Conservation (phyloP, 2,888 invertebrate genomes). For the Keiferia lycopersicella region DNA sequence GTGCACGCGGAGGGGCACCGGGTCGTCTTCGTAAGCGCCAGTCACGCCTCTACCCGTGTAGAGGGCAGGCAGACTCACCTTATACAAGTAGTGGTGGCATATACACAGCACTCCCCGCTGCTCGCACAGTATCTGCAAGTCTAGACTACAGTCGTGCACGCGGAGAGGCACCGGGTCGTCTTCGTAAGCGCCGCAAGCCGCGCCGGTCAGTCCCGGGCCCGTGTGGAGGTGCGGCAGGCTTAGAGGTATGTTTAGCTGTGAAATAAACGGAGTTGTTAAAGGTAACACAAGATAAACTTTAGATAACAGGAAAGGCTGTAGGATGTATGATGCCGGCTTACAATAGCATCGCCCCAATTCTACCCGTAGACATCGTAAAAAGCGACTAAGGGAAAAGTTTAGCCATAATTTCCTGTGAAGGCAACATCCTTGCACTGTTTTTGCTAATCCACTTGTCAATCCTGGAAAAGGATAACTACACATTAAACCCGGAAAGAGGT, state of each 20-base stretch:
- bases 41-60: slow-evolving; percentile 63
- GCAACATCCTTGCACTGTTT: too few relatives aligned
- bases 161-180: slow-evolving; percentile 90
- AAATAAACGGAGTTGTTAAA: background rate
- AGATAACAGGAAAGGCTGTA: too few relatives aligned
- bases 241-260: slow-evolving; percentile 92
- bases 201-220: slow-evolving; percentile 64
- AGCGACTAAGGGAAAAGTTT: too few relatives aligned
- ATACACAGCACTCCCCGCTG: slow-evolving; percentile 85
- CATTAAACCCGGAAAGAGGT: too few relatives aligned
- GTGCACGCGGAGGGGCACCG: too few relatives aligned
- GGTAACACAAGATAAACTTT: too few relatives aligned
- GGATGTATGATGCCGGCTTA: too few relatives aligned
- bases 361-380: too few relatives aligned
- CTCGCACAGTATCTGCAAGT: slow-evolving; percentile 89
- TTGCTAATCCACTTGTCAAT: too few relatives aligned
- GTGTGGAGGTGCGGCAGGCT: slow-evolving; percentile 87
- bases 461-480: too few relatives aligned
- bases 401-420: too few relatives aligned
- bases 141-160: slow-evolving; percentile 90
- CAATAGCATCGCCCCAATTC: too few relatives aligned
- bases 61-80: slow-evolving; percentile 86
- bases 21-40: slow-evolving; percentile 89
- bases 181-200: slow-evolving; percentile 86
- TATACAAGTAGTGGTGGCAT: slow-evolving; percentile 92